Conservation (phyloP, 2,888 invertebrate genomes). For the Argyresthia goedartella region DNA sequence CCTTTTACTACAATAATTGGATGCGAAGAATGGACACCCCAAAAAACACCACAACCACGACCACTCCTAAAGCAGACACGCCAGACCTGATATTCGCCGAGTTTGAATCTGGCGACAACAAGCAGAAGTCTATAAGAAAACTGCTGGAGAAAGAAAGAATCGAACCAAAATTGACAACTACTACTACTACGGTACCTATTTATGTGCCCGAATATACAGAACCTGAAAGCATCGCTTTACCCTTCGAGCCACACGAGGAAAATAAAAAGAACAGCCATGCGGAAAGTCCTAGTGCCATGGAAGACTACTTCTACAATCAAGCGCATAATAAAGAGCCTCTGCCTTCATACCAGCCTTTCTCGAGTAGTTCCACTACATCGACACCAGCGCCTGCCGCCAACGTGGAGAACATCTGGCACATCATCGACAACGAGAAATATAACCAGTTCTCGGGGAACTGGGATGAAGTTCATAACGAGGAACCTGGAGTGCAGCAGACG, state of each 20-base stretch:
- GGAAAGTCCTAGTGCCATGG: slow-evolving; percentile 26
- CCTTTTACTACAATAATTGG: slow-evolving; percentile 61
- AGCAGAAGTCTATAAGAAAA: slow-evolving; percentile 50
- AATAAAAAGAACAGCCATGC: slow-evolving; percentile 13
- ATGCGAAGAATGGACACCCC: slow-evolving; percentile 49
- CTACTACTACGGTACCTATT: slow-evolving; percentile 35
- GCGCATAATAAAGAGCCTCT: slow-evolving; percentile 25
- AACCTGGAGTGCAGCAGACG: slow-evolving; percentile 9
- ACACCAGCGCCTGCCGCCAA: slow-evolving; percentile 29
- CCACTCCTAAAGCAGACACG: slow-evolving; percentile 30
- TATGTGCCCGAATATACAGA: slow-evolving; percentile 38
- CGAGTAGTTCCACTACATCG: slow-evolving; percentile 20
- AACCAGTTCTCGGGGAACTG: slow-evolving; percentile 29
- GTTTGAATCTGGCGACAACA: slow-evolving; percentile 42
- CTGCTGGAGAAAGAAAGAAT: slow-evolving; percentile 46
- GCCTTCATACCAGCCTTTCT: slow-evolving; percentile 30
- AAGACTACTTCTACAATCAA: slow-evolving; percentile 44
- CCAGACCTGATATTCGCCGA: slow-evolving; percentile 63
- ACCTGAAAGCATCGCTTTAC: slow-evolving; percentile 21
- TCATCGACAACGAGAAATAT: slow-evolving; percentile 50
- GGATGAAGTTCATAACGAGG: slow-evolving; percentile 10
- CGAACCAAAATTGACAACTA: slow-evolving; percentile 23
- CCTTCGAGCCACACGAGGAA: slow-evolving; percentile 17
- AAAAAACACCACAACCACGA: slow-evolving; percentile 23
- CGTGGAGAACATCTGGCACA: slow-evolving; percentile 58